Base-by-base conservation (phyloP, 2,888 invertebrate species). In the Notocelia uddmanniana region DNA sequence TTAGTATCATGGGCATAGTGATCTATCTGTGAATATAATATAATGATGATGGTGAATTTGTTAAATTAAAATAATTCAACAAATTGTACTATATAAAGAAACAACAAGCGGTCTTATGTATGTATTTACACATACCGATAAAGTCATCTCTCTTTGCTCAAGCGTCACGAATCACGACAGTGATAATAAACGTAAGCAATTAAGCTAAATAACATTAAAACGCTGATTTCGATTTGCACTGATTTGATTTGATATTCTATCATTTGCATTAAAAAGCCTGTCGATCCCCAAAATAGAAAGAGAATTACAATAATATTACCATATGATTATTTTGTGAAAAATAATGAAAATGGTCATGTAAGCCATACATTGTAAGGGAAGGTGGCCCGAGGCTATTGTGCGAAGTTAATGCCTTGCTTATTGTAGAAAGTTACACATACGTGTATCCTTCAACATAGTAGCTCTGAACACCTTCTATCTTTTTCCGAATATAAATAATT, bases 201-300 rank as follows among this genome's bases (percentile, higher is more conserved):
- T 2, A 37, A 37, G 13, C n/a, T 45, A 45, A 45, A n/a, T 55
- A 54, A 54, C 54, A 26, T 26, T 31, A 37, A 58, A 45, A 45
- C n/a, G 45, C 45, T n/a, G 2, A n/a, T 45, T 45, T 45, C n/a
- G 45, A 41, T 41, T 41, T 41, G 6, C n/a, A n/a, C n/a, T n/a
- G n/a, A n/a, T n/a, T n/a, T 41, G 15, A 41, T 15, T 11, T 13
- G 10, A 1, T 37, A 13, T 41, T 41, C 5, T n/a, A 15, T 41
- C 15, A 41, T 8, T 8, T 31, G 31, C 41, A 41, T n/a, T 15
- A 41, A 41, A 41, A 13, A n/a, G n/a, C n/a, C 45, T n/a, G 6
- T 13, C n/a, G 31, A 31, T 13, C 45, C 11, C 15, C 15, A 45
- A n/a, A n/a, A n/a, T n/a, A n/a, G n/a, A n/a, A n/a, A n/a, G n/a